Evolutionary conservation across 2,113 vertebrate genomes (phyloP), one percentile per base, ranked within the genome.

Genomic region (Urocynchramus pylzowi): DNA sequence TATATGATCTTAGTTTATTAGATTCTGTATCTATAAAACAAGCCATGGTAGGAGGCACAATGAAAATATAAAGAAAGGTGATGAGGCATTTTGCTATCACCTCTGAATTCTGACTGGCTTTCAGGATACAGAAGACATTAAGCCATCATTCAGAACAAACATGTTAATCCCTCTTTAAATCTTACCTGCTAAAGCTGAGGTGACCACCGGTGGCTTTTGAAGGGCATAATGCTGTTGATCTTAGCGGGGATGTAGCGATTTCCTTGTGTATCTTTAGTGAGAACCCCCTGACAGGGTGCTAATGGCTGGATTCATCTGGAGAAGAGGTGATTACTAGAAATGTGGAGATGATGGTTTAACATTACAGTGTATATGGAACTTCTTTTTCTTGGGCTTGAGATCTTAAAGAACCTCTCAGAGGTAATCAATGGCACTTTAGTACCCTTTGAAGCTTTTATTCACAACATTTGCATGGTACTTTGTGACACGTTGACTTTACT

Each of bases 361-460:
- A 70, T 75, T 91, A 91, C 68, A 53, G 69, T 21, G 28, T 31
- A 59, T 67, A 13, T 84, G 28, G 41, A 75, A 86, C 76, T 71
- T 60, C 87, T 92, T 96, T 90, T 84, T 84, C 71, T 84, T 35
- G 65, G 92, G 65, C 77, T 89, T 44, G 52, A 93, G 83, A 92
- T 79, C 28, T 95, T 90, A 87, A 92, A 95, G 90, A 89, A 69
- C 69, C 80, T 90, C 90, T 97, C 90, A 90, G 87, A 96, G 80
- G 83, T 89, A 97, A 96, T 95, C 93, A 93, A 93, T 95, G 95
- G 64, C 86, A 94, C 96, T 96, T 97, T 90, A 95, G 90, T 91
- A 64, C 52, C 64, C 90, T 94, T 94, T 96, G 93, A 96, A 96
- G 93, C 79, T 91, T 95, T 96, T 94, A 90, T 95, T 96, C 69